Conservation (phyloP, 1,140 invertebrate species). For the Andricus grossulariae region DNA sequence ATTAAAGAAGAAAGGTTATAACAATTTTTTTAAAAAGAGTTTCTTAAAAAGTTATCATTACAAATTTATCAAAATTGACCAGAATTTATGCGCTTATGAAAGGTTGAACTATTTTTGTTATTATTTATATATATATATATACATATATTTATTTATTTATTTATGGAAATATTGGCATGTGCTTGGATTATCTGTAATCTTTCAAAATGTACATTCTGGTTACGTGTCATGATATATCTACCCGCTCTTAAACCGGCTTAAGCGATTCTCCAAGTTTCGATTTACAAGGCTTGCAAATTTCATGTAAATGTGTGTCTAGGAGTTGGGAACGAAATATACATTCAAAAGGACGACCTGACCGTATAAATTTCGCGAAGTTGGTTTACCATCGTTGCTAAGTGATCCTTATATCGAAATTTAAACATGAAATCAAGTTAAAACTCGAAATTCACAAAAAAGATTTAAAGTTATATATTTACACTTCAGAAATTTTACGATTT, state of each 20-base stretch:
- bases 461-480: neutral
- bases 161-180: too few relatives aligned
- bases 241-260: neutral
- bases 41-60: too few relatives aligned
- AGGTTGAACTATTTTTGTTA: too few relatives aligned
- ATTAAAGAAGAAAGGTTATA: too few relatives aligned
- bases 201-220: neutral
- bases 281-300: conserved; percentile 26
- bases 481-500: too few relatives aligned
- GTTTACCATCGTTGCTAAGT: neutral
- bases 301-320: conserved; percentile 14
- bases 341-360: neutral
- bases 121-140: too few relatives aligned
- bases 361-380: neutral
- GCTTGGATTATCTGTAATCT: too few relatives aligned
- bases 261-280: conserved; percentile 5
- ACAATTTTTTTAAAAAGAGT: too few relatives aligned
- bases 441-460: neutral
- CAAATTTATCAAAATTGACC: too few relatives aligned
- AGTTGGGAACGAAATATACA: neutral
- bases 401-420: neutral
- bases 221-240: neutral
- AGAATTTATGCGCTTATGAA: too few relatives aligned
- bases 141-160: too few relatives aligned
- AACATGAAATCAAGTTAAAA: neutral